Evolutionary conservation across 2,113 vertebrate species (phyloP).

Genomic region (Carassius auratus): DNA sequence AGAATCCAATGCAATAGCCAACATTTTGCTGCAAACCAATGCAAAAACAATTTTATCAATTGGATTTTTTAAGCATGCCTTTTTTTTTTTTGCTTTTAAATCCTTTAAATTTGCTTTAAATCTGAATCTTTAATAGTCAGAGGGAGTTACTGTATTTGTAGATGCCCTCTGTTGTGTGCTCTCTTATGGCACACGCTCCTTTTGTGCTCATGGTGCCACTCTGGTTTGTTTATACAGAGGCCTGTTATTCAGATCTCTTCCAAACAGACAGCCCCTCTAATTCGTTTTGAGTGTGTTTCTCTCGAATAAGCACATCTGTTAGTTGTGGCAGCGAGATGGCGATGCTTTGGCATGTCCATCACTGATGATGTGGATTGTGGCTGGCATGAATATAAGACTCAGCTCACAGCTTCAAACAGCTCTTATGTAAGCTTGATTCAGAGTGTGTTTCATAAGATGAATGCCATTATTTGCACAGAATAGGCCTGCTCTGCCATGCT

Average conservation of each 20-base stretch:
- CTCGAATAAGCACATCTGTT: slow-evolving; percentile 39
- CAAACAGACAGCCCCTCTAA: background rate
- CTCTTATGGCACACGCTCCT: background rate
- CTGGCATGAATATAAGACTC: slow-evolving; percentile 20
- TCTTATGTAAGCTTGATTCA: slow-evolving; percentile 53
- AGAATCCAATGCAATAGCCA: background rate
- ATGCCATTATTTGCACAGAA: slow-evolving; percentile 53
- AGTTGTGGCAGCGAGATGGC: slow-evolving; percentile 29
- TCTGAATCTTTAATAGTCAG: background rate
- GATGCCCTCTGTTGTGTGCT: background rate
- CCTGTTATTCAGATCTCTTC: slow-evolving; percentile 26
- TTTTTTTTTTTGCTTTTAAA: too few relatives aligned
- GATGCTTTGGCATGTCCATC: slow-evolving; percentile 42
- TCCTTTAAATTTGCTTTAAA: background rate
- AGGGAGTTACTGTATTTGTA: slow-evolving; percentile 5
- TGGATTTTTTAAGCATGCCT: too few relatives aligned
- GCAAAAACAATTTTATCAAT: too few relatives aligned
- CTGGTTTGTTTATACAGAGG: slow-evolving; percentile 29
- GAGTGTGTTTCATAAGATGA: slow-evolving; percentile 45
- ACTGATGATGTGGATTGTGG: slow-evolving; percentile 21
- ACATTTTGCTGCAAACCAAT: background rate
- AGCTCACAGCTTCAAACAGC: slow-evolving; percentile 44
- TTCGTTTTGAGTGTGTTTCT: background rate
- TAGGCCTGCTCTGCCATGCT: slow-evolving; percentile 35
- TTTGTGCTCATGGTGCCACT: background rate